phyloP scores from a whole-genome alignment of 2,888 invertebrate genomes.

The Antheraea yamamai region DNA sequence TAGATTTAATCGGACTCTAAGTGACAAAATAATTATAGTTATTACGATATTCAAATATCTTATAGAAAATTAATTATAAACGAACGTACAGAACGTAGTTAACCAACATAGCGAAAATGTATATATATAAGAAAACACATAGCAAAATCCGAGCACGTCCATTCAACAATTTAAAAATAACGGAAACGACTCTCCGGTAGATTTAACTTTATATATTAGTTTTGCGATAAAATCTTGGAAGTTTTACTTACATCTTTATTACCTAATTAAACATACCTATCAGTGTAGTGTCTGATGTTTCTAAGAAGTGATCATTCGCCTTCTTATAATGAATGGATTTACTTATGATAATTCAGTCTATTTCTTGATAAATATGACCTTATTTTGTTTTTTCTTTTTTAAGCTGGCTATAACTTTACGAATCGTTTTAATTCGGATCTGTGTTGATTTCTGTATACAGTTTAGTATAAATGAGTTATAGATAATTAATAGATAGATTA shows the following conservation, averaged over 20 bases:
- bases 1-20: neutral
- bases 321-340: neutral
- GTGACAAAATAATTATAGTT: neutral
- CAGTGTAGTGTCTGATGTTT: neutral
- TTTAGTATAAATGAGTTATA: too few relatives aligned
- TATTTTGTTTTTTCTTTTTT: neutral
- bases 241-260: neutral
- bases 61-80: neutral
- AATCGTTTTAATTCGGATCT: too few relatives aligned
- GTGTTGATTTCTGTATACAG: too few relatives aligned
- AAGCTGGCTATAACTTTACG: neutral
- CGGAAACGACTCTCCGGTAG: constrained; percentile 11
- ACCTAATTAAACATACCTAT: neutral
- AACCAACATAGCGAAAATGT: neutral
- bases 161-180: constrained; percentile 12
- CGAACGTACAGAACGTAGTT: neutral
- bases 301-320: neutral
- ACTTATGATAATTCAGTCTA: neutral
- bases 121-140: neutral
- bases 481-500: too few relatives aligned
- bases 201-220: constrained; percentile 13
- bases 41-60: neutral
- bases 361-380: neutral
- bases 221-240: neutral
- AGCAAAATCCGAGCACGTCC: neutral